Conservation (phyloP, 2,113 vertebrate genomes). For the Tonatia bakeri region DNA sequence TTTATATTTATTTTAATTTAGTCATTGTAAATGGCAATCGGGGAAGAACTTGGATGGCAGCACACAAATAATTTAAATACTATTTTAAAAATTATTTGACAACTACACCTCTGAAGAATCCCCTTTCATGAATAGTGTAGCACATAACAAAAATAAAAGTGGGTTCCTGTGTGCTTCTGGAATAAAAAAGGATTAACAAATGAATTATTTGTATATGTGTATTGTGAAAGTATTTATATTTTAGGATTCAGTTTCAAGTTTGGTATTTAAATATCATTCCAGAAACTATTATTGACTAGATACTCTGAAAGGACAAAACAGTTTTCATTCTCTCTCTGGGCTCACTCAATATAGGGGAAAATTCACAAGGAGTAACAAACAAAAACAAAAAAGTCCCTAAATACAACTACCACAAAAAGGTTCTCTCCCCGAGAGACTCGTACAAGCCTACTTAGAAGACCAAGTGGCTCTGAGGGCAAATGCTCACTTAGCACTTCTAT, state of each 20-base stretch:
- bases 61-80: background rate
- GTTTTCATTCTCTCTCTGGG: background rate
- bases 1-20: background rate
- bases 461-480: background rate
- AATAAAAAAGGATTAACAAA: background rate
- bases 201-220: background rate
- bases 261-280: background rate
- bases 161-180: background rate
- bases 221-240: background rate
- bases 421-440: background rate
- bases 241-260: background rate
- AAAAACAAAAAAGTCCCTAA: background rate
- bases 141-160: background rate
- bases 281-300: background rate
- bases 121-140: background rate
- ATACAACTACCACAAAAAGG: background rate
- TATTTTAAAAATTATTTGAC: background rate
- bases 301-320: constrained; percentile 16
- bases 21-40: background rate
- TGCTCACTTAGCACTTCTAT: background rate
- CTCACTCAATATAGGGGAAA: background rate
- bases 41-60: background rate
- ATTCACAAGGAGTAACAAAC: background rate
- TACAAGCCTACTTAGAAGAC: background rate
- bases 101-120: background rate